Percentiles rank a stretch among this genome's conserved stretches.
phyloP scores from a whole-genome alignment of 2,113 vertebrate species.

The Corynorhinus townsendii region DNA sequence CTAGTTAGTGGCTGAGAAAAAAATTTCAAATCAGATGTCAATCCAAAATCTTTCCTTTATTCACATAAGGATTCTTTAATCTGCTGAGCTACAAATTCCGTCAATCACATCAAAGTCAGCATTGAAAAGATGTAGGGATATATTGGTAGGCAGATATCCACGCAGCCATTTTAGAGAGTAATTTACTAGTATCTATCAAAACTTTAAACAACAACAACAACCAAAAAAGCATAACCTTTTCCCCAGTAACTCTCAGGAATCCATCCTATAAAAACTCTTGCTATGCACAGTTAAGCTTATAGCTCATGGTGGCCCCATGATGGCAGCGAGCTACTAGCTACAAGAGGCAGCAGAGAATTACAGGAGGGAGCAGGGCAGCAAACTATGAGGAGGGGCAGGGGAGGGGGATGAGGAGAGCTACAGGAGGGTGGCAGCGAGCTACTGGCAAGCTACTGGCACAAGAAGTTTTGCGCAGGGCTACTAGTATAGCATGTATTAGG shows the following conservation, averaged over 20 bases:
- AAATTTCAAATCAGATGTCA: neutral
- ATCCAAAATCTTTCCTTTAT: neutral
- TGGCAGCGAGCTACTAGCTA: no score
- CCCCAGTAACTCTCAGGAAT: neutral
- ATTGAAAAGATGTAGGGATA: neutral
- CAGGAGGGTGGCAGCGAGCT: no score
- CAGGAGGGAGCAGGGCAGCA: no score
- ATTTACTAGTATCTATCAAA: neutral
- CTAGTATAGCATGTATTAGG: neutral
- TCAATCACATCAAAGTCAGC: neutral
- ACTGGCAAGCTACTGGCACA: no score
- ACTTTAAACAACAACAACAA: neutral
- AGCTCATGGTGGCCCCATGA: no score
- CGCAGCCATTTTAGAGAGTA: neutral
- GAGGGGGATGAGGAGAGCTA: no score
- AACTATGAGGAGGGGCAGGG: no score
- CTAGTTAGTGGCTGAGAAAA: neutral
- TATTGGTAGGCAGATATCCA: neutral
- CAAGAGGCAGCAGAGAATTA: no score
- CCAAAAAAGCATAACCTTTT: neutral
- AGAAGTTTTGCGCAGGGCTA: no score
- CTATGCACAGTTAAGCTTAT: neutral
- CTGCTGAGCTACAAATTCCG: neutral
- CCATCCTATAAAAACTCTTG: neutral
- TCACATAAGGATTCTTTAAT: neutral